Conservation (phyloP, 2,113 vertebrate species). For the Paratilapia polleni region DNA sequence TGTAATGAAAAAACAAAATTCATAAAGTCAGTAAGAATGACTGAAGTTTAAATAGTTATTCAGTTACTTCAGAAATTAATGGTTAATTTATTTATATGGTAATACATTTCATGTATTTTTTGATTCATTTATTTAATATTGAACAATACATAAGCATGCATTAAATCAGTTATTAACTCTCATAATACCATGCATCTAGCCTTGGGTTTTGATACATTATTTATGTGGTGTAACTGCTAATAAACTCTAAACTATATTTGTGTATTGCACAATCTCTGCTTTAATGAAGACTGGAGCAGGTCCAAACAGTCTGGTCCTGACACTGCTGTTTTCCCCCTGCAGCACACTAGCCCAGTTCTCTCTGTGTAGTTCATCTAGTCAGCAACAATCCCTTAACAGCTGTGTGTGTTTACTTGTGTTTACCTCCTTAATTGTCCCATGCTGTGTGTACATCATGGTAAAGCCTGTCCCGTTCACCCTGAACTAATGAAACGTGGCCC, state of each 20-base stretch:
- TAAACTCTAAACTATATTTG: not conserved
- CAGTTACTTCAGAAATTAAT: not conserved
- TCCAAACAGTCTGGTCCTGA: slow-evolving; percentile 56
- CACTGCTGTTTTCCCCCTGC: slow-evolving; percentile 29
- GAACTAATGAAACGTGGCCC: slow-evolving; percentile 69
- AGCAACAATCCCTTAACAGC: slow-evolving; percentile 67
- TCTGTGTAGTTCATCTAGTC: slow-evolving; percentile 39
- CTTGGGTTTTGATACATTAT: not conserved
- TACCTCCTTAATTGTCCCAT: slow-evolving; percentile 71
- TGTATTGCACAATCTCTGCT: not conserved
- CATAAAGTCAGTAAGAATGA: not conserved
- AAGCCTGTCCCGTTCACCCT: slow-evolving; percentile 60
- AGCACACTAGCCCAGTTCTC: slow-evolving; percentile 30
- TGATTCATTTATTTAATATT: not conserved
- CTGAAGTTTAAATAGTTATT: not conserved
- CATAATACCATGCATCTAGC: not conserved
- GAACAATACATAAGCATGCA: not conserved
- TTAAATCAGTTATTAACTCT: not conserved
- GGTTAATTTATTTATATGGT: not conserved
- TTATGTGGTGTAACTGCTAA: not conserved
- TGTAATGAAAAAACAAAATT: too few species aligned
- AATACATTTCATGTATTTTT: not conserved
- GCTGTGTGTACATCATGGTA: slow-evolving; percentile 65
- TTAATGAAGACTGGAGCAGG: slow-evolving; percentile 56
- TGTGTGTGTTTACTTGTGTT: slow-evolving; percentile 80